Evolutionary conservation across 1,140 invertebrate genomes (phyloP).

Genomic region (Drosophila santomea): DNA sequence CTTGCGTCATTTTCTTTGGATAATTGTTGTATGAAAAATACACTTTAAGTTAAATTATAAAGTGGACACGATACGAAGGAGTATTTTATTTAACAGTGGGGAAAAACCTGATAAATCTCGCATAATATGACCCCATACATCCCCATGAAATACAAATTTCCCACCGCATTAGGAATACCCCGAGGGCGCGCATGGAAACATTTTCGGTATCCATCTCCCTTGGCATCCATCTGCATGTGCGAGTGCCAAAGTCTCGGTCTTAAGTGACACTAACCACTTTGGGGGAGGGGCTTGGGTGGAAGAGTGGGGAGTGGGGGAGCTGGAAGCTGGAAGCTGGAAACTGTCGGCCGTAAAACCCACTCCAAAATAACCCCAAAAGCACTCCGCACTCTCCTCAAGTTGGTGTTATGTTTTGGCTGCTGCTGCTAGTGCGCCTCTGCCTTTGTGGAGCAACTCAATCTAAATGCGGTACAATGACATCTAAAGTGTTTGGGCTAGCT

Average conservation of each 20-base stretch:
- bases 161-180: constrained; percentile 35
- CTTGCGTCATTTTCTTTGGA: no score
- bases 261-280: constrained; percentile 79
- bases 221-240: constrained; percentile 62
- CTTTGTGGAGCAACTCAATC: constrained; percentile 73
- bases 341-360: neutral
- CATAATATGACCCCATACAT: constrained; percentile 13
- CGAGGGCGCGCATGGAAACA: constrained; percentile 21
- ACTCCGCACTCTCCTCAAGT: constrained; percentile 13
- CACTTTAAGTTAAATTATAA: neutral
- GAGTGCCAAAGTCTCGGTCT: constrained; percentile 74
- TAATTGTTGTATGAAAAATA: neutral
- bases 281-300: constrained; percentile 6
- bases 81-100: neutral
- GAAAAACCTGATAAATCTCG: constrained; percentile 12
- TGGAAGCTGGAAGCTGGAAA: neutral
- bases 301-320: constrained; percentile 9
- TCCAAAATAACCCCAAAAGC: constrained; percentile 28
- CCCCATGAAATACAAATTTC: constrained; percentile 32
- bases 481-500: constrained; percentile 75
- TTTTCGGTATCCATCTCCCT: constrained; percentile 29
- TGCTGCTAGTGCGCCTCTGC: constrained; percentile 11
- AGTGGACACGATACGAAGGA: neutral
- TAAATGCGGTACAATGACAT: constrained; percentile 83
- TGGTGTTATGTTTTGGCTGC: constrained; percentile 77